phyloP scores from a whole-genome alignment of 2,888 invertebrate species.

The Branchellion lobata region DNA sequence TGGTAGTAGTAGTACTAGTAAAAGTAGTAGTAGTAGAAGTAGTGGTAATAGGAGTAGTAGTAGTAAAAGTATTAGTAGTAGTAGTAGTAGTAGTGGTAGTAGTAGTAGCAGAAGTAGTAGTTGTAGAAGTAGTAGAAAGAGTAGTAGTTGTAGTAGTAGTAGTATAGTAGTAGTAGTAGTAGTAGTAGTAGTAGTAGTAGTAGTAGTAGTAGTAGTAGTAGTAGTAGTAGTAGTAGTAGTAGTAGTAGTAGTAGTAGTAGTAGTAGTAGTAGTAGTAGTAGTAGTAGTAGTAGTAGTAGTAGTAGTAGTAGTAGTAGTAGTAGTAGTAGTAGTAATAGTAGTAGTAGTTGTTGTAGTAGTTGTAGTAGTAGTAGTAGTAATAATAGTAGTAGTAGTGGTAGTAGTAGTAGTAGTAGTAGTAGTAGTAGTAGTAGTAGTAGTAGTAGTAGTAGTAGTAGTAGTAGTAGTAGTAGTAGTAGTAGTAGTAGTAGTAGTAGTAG shows the following conservation, averaged over 20 bases:
- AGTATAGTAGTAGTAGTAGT: too few relatives aligned
- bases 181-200: constrained; percentile 43
- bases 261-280: constrained; percentile 45
- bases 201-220: constrained; percentile 42
- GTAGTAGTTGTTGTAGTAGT: background rate
- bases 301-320: constrained; percentile 40
- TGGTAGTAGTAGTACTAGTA: too few relatives aligned
- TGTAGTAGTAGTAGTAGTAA: background rate
- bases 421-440: background rate
- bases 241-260: constrained; percentile 44
- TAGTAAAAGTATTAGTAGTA: too few relatives aligned
- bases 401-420: background rate
- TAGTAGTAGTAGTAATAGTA: background rate
- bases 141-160: too few relatives aligned
- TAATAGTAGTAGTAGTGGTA: background rate
- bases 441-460: background rate
- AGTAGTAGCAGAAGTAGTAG: too few relatives aligned
- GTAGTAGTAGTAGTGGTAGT: too few relatives aligned
- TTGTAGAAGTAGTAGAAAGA: too few relatives aligned
- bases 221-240: constrained; percentile 43
- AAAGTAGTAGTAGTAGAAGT: too few relatives aligned
- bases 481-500: background rate
- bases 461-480: background rate
- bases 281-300: constrained; percentile 45
- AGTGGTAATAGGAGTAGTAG: too few relatives aligned